Evolutionary conservation across 2,888 invertebrate species (phyloP).

Genomic region (Carcina quercana): DNA sequence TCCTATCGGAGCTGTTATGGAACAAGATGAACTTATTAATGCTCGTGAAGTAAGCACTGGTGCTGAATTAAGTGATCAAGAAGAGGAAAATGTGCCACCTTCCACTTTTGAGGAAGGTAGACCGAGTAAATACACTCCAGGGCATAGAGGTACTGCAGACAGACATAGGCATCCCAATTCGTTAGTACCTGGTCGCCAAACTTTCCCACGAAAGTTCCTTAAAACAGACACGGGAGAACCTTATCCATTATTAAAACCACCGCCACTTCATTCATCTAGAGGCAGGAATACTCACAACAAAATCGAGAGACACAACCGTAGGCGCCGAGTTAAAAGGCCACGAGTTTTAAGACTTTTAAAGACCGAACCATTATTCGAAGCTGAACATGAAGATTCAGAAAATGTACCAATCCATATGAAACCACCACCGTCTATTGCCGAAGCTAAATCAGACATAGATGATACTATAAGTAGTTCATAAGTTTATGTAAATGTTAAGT

Average conservation of each 20-base stretch:
- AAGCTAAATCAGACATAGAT: constrained; percentile 36
- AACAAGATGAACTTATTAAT: constrained; percentile 47
- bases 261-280: constrained; percentile 41
- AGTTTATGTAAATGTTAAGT: no score
- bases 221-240: constrained; percentile 47
- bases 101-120: constrained; percentile 35
- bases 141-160: constrained; percentile 32
- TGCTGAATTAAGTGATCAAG: constrained; percentile 38
- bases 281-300: constrained; percentile 33
- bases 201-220: constrained; percentile 46
- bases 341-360: constrained; percentile 45
- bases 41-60: constrained; percentile 36
- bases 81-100: constrained; percentile 30
- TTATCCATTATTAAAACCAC: constrained; percentile 61
- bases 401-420: constrained; percentile 41
- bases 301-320: constrained; percentile 38
- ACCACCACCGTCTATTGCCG: constrained; percentile 40
- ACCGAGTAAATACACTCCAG: constrained; percentile 27
- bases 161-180: constrained; percentile 46
- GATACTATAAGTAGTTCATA: constrained; percentile 16
- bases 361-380: constrained; percentile 51
- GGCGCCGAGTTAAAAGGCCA: constrained; percentile 43
- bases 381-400: constrained; percentile 34
- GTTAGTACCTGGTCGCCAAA: constrained; percentile 33
- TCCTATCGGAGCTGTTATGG: constrained; percentile 65